These are phyloP conservation scores for Sparidentex hasta DNA, from an alignment of 2,797 vertebrate species.

Conservation along the genomic window DNA sequence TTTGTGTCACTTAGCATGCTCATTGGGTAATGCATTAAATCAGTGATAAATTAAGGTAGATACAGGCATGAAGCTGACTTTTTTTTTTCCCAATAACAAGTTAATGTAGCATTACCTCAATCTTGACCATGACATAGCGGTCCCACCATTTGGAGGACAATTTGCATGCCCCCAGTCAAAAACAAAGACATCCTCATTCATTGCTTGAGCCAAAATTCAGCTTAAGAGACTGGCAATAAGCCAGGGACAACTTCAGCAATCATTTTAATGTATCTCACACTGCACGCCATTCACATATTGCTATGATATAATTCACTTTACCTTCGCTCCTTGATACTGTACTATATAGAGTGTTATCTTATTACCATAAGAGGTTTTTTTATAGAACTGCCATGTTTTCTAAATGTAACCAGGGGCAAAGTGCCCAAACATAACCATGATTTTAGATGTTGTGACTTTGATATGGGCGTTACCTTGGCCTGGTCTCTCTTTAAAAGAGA, in stretches of 20 bases:
- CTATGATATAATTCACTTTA: constrained; percentile 28
- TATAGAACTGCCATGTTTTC: neutral
- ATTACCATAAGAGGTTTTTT: constrained; percentile 38
- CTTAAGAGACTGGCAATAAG: constrained; percentile 32
- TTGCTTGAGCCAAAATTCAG: constrained; percentile 12
- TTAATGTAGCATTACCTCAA: neutral
- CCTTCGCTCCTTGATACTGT: constrained; percentile 15
- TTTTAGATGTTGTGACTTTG: too few relatives aligned
- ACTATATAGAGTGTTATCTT: neutral
- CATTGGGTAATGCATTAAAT: too few relatives aligned
- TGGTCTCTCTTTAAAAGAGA: too few relatives aligned
- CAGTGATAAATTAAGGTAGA: too few relatives aligned
- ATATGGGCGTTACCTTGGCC: too few relatives aligned
- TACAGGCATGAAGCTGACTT: too few relatives aligned
- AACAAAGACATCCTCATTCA: constrained; percentile 24
- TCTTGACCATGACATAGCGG: constrained; percentile 13
- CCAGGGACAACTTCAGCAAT: constrained; percentile 54
- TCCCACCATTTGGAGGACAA: neutral
- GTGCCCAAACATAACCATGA: too few relatives aligned
- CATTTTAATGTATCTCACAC: constrained; percentile 59
- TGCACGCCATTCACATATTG: constrained; percentile 56
- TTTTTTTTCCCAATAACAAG: too few relatives aligned
- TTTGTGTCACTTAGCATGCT: too few relatives aligned
- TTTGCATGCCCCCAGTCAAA: constrained; percentile 6
- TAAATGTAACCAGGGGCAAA: neutral